Percentiles rank a stretch among this genome's conserved stretches.
phyloP scores from a whole-genome alignment of 2,113 vertebrate species.

The Platycercus adscitus region DNA sequence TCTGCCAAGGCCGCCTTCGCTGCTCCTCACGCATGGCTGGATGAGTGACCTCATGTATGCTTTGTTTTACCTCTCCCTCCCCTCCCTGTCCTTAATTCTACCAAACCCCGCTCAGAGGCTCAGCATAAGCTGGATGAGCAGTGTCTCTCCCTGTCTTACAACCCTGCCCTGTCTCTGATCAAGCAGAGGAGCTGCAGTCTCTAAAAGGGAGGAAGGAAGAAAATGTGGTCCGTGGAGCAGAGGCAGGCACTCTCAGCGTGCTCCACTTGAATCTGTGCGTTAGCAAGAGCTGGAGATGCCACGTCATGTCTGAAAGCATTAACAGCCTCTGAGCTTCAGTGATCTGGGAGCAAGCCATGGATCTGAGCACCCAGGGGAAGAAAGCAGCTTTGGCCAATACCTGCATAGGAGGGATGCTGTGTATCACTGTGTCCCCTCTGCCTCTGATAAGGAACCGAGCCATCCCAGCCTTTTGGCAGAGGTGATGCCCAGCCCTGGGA shows the following conservation, averaged over 20 bases:
- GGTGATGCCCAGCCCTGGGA: background rate
- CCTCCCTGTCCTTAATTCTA: constrained; percentile 46
- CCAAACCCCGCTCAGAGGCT: constrained; percentile 22
- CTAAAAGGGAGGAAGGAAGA: background rate
- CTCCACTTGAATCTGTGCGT: background rate
- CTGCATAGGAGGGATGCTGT: background rate
- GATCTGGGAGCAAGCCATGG: background rate
- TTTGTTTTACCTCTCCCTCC: background rate
- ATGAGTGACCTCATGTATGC: background rate
- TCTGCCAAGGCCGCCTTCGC: background rate
- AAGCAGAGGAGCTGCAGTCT: background rate
- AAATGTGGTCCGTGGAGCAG: background rate
- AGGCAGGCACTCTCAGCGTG: background rate
- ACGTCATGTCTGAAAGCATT: background rate
- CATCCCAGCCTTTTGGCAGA: background rate
- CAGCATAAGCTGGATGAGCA: constrained; percentile 20
- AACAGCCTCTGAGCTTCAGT: background rate
- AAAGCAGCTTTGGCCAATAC: background rate
- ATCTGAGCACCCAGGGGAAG: background rate
- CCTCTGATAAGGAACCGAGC: background rate
- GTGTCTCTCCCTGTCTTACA: background rate
- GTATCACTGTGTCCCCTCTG: background rate
- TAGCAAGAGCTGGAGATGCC: background rate
- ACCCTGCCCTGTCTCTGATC: background rate
- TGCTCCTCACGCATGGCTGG: background rate